These are phyloP conservation scores for Coecobrya sp. DNA, from an alignment of 2,888 invertebrate genomes.

Conservation along the genomic window DNA sequence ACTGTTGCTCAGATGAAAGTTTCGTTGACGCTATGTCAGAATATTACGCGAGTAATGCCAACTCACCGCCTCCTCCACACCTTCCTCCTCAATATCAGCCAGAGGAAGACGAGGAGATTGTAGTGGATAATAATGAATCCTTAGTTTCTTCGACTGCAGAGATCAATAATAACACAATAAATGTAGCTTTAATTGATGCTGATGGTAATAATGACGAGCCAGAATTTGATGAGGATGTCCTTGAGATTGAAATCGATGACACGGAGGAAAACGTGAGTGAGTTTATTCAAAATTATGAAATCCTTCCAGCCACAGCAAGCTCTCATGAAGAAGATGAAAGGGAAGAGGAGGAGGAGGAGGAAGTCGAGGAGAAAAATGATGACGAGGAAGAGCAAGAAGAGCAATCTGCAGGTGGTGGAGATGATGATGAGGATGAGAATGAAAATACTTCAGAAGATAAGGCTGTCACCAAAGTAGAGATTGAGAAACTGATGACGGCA, in stretches of 20 bases:
- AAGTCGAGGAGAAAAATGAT: slow-evolving; percentile 59
- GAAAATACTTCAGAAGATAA: slow-evolving; percentile 40
- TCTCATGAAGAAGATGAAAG: slow-evolving; percentile 35
- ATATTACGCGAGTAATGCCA: slow-evolving; percentile 56
- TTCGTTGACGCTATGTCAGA: slow-evolving; percentile 82
- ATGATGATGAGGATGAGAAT: too few relatives aligned
- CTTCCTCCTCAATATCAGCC: slow-evolving; percentile 36
- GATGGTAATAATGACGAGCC: neutral
- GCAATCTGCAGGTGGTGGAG: slow-evolving; percentile 27
- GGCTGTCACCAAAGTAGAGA: slow-evolving; percentile 74
- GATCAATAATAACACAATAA: slow-evolving; percentile 59
- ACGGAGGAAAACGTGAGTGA: slow-evolving; percentile 83
- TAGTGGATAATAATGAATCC: slow-evolving; percentile 4
- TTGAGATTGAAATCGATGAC: slow-evolving; percentile 82
- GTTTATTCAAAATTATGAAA: slow-evolving; percentile 85
- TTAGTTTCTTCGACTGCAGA: neutral
- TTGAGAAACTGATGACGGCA: slow-evolving; percentile 82
- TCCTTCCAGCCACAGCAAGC: slow-evolving; percentile 72
- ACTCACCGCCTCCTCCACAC: slow-evolving; percentile 55
- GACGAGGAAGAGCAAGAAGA: slow-evolving; percentile 47
- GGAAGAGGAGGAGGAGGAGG: slow-evolving; percentile 32
- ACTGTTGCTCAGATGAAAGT: slow-evolving; percentile 80
- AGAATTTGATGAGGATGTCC: slow-evolving; percentile 69
- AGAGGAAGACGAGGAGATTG: slow-evolving; percentile 14
- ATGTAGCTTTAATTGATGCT: slow-evolving; percentile 1